phyloP scores from a whole-genome alignment of 1,140 invertebrate genomes.

The Caenorhabditis latens region DNA sequence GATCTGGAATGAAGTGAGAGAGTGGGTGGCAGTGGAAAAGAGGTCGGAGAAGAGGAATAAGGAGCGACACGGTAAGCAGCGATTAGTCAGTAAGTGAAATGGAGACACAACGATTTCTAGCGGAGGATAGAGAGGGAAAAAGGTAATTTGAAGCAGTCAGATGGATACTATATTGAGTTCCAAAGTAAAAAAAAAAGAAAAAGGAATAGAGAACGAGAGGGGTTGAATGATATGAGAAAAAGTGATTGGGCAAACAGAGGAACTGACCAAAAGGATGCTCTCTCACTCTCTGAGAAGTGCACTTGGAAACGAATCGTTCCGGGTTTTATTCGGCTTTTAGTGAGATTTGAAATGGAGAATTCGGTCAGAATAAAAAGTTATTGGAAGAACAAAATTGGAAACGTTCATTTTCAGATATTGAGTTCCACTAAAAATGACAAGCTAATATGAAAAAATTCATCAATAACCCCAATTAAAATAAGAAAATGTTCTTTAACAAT shows the following conservation, averaged over 20 bases:
- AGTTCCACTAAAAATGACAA: too few species aligned
- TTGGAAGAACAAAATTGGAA: neutral
- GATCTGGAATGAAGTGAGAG: neutral
- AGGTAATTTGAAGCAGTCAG: neutral
- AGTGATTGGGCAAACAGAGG: neutral
- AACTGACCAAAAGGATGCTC: constrained; percentile 27
- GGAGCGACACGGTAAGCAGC: constrained; percentile 50
- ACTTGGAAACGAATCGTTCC: constrained; percentile 6
- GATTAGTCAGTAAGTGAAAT: constrained; percentile 50
- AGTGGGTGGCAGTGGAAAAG: neutral
- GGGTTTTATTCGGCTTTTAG: neutral
- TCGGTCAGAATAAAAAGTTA: neutral
- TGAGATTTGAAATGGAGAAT: neutral
- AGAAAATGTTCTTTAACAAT: too few species aligned
- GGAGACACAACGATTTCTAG: neutral
- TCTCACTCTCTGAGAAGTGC: neutral
- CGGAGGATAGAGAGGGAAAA: neutral
- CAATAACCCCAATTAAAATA: too few species aligned
- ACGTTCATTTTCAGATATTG: too few species aligned
- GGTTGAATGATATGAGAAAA: neutral
- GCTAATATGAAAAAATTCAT: too few species aligned
- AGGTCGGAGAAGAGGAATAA: neutral
- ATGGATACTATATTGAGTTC: neutral
- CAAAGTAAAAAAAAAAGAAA: neutral
- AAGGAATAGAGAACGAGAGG: neutral